Conservation (phyloP, 2,797 vertebrate species). For the Pristis pectinata region DNA sequence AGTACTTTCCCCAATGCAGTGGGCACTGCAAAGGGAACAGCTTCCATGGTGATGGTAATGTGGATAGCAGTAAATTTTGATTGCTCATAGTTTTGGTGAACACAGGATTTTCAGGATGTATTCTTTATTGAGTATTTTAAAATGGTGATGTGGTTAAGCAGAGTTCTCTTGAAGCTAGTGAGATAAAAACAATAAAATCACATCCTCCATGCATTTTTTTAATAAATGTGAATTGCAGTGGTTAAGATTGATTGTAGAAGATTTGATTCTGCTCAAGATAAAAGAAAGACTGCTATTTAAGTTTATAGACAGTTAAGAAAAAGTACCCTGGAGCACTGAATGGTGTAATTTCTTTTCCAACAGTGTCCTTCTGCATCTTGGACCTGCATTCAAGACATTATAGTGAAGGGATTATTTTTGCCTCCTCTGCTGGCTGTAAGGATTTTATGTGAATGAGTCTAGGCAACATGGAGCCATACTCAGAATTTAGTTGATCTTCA, state of each 20-base stretch:
- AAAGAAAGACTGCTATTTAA: neutral
- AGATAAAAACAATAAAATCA: slow-evolving; percentile 7
- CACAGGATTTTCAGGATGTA: neutral
- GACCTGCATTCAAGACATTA: neutral
- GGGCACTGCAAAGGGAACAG: neutral
- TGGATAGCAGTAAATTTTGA: neutral
- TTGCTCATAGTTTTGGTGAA: neutral
- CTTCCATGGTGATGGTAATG: neutral
- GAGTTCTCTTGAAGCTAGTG: neutral
- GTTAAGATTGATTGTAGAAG: slow-evolving; percentile 9
- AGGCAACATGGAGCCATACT: neutral
- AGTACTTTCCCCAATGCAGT: neutral
- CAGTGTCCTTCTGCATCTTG: neutral
- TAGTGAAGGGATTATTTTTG: neutral
- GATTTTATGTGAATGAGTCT: neutral
- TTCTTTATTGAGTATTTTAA: neutral
- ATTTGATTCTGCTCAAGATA: slow-evolving; percentile 14
- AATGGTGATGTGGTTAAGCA: neutral
- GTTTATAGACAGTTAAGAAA: slow-evolving; percentile 20
- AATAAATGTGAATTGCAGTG: neutral
- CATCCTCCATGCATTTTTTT: neutral
- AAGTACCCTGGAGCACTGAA: neutral
- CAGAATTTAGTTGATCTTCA: neutral
- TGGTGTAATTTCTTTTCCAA: neutral
- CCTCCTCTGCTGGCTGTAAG: neutral